phyloP scores from a whole-genome alignment of 2,888 invertebrate species.

The Stenodera caucasica region DNA sequence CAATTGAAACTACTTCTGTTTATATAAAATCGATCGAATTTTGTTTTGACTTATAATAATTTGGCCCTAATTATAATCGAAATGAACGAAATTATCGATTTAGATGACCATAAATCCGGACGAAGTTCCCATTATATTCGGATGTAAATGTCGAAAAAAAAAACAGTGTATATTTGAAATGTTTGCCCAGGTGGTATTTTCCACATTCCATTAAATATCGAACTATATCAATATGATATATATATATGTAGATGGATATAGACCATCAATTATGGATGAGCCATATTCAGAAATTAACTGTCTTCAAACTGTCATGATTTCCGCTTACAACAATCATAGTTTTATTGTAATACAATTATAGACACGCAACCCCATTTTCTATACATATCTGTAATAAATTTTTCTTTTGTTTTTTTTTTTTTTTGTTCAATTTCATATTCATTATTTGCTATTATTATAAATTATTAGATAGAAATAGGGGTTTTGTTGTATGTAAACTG shows the following conservation, averaged over 20 bases:
- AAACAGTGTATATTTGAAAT: neutral
- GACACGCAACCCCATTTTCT: constrained; percentile 14
- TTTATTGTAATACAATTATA: constrained; percentile 24
- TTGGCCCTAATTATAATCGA: too few species aligned
- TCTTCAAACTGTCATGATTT: constrained; percentile 25
- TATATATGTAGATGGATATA: neutral
- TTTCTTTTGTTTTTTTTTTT: neutral
- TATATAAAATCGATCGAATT: too few species aligned
- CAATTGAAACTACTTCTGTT: too few species aligned
- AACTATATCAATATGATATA: neutral
- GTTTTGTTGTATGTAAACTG: neutral
- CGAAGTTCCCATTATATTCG: too few species aligned
- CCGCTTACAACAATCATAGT: constrained; percentile 19
- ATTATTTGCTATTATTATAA: neutral
- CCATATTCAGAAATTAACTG: constrained; percentile 16
- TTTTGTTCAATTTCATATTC: neutral
- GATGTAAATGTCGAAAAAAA: too few species aligned
- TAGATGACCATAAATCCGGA: too few species aligned
- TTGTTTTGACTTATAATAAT: too few species aligned
- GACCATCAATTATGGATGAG: constrained; percentile 17
- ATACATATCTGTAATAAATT: neutral
- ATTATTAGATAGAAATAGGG: neutral
- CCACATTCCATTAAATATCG: neutral
- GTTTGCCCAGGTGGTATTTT: neutral
- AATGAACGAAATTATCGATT: too few species aligned